Evolutionary conservation across 1,140 invertebrate genomes (phyloP), one percentile per base, ranked within the genome.

Genomic region (Procambarus virginalis): DNA sequence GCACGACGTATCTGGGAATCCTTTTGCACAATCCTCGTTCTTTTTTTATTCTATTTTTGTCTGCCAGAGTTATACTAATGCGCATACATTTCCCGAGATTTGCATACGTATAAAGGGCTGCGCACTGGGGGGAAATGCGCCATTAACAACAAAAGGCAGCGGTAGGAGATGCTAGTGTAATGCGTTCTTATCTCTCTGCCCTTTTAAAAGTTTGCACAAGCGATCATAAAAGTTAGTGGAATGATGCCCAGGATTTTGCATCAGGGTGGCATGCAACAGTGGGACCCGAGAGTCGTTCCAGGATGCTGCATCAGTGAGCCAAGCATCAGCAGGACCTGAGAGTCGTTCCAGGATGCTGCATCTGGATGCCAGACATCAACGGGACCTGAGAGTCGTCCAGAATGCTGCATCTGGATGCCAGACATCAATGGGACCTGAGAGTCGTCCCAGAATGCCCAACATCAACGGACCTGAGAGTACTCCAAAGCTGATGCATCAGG

Each of bases 11-110:
- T n/a, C 64, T 17, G 64, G 20, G 64, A 68, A 68, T 68, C 64
- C 64, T 68, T 68, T n/a, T 68, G 10, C 68, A 22, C n/a, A 73
- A 14, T 9, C 68, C 20, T 20, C 20, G 6, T 20, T 14, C 22
- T 73, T 22, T 8, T 34, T 22, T 73, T 73, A 8, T 12, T 12
- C 51, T 55, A 8, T 1, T 12, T 55, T 55, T 55, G 12, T 12
- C 51, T 34, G 68, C 5, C 68, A 73, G 68, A 73, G 68, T 73
- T 73, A 73, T 73, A 73, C n/a, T 73, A 34, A 73, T 73, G 68
- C 68, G n/a, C 68, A 73, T 73, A 73, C 68, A 73, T 73, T 73
- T 22, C 8, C 5, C n/a, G 68, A 34, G n/a, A 73, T 73, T 73
- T 73, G 68, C 68, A 73, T 73, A 73, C 68, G 68, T n/a, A 34